phyloP scores from a whole-genome alignment of 1,140 invertebrate species.

The Drosophila kepulauana region DNA sequence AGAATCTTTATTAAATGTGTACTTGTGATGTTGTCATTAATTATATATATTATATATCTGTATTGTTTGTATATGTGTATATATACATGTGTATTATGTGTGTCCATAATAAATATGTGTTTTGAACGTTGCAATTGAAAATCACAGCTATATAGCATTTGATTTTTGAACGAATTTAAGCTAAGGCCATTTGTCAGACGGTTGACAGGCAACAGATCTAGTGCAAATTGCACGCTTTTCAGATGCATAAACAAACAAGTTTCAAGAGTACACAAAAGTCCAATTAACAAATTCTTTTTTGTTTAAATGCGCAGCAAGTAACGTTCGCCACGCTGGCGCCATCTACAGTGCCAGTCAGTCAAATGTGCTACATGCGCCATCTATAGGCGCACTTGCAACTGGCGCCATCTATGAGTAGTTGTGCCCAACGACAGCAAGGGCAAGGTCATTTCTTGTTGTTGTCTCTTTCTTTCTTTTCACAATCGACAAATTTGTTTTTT shows the following conservation, averaged over 20 bases:
- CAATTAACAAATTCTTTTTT: neutral
- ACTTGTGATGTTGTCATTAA: conserved; percentile 46
- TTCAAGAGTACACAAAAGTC: neutral
- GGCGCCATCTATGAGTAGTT: too few species aligned
- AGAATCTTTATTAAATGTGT: conserved; percentile 45
- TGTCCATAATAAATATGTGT: conserved; percentile 46
- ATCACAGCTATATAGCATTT: neutral
- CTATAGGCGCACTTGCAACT: neutral
- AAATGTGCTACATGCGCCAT: neutral
- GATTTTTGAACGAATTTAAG: too few species aligned
- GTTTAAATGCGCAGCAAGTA: neutral
- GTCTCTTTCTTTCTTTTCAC: neutral
- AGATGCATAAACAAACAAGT: neutral
- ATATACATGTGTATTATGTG: conserved; percentile 18
- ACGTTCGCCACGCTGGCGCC: too few species aligned
- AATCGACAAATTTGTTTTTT: conserved; percentile 21
- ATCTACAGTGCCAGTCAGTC: too few species aligned
- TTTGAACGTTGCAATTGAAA: conserved; percentile 35
- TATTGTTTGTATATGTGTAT: conserved; percentile 26
- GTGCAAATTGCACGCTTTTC: neutral
- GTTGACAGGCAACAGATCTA: neutral
- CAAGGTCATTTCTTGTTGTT: neutral
- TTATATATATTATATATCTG: conserved; percentile 9
- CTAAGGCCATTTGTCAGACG: neutral
- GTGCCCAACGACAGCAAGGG: too few species aligned